Evolutionary conservation across 2,113 vertebrate genomes (phyloP).

Genomic region (Taxidea taxus): DNA sequence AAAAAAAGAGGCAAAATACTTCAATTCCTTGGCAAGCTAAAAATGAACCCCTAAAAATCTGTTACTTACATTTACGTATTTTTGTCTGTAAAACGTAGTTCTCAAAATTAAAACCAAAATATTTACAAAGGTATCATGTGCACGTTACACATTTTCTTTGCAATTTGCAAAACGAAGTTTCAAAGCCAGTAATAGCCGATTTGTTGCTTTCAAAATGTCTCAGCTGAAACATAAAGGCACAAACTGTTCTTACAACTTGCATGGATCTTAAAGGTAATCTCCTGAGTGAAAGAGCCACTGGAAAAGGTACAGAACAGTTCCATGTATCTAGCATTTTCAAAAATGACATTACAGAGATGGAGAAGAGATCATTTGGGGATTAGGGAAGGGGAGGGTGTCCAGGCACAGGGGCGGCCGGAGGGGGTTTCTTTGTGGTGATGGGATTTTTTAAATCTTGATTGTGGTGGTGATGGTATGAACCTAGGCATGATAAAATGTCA

Average conservation of each 20-base stretch:
- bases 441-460: not conserved
- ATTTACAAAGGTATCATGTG: not conserved
- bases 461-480: not conserved
- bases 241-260: not conserved
- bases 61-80: not conserved
- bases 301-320: not conserved
- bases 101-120: not conserved
- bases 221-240: not conserved
- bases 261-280: not conserved
- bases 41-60: not conserved
- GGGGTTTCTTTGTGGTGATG: not conserved
- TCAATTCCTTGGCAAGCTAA: not conserved
- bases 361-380: not conserved
- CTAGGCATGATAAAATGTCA: not conserved
- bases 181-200: not conserved
- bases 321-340: not conserved
- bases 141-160: not conserved
- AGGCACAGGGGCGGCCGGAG: fast-evolving
- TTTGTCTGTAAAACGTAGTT: not conserved
- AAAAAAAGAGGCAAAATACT: not conserved
- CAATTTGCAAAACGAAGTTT: not conserved
- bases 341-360: not conserved
- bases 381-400: no score
- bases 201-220: not conserved
- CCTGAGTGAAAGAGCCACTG: not conserved